Conservation (phyloP, 2,888 invertebrate species). For the Perithous albicinctus region DNA sequence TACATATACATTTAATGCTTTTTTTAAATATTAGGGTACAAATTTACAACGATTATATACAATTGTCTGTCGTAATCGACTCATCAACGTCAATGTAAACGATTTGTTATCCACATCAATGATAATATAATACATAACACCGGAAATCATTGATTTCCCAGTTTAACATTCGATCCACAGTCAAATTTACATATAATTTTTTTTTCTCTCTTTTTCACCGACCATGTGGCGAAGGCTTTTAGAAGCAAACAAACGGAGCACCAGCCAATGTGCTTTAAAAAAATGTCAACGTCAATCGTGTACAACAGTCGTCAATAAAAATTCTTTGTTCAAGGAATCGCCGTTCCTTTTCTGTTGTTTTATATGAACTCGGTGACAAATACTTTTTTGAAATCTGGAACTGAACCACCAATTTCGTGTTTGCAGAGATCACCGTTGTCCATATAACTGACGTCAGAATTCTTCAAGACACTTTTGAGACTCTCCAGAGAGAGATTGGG, state of each 20-base stretch:
- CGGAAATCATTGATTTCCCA: conserved; percentile 26
- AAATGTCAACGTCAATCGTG: background rate
- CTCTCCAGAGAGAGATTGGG: conserved; percentile 82
- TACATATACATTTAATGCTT: conserved; percentile 55
- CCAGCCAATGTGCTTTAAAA: too few relatives aligned
- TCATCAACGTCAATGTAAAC: conserved; percentile 34
- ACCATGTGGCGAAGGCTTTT: background rate
- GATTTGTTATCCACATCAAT: conserved; percentile 50
- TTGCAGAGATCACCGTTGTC: conserved; percentile 83
- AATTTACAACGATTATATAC: conserved; percentile 82
- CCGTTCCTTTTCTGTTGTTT: conserved; percentile 8
- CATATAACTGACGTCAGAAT: conserved; percentile 81
- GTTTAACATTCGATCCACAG: conserved; percentile 17
- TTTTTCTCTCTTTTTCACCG: background rate
- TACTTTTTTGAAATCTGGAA: conserved; percentile 86
- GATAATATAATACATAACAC: conserved; percentile 55
- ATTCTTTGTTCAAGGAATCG: background rate
- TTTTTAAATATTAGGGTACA: conserved; percentile 80
- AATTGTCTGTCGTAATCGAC: conserved; percentile 59
- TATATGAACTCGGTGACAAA: conserved; percentile 86
- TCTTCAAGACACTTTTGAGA: conserved; percentile 81
- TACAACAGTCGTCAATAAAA: background rate
- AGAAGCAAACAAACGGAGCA: background rate
- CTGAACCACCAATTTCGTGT: conserved; percentile 85
- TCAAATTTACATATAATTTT: conserved; percentile 36